Conservation (phyloP, 2,113 vertebrate genomes). For the Brachypteracias leptosomus region DNA sequence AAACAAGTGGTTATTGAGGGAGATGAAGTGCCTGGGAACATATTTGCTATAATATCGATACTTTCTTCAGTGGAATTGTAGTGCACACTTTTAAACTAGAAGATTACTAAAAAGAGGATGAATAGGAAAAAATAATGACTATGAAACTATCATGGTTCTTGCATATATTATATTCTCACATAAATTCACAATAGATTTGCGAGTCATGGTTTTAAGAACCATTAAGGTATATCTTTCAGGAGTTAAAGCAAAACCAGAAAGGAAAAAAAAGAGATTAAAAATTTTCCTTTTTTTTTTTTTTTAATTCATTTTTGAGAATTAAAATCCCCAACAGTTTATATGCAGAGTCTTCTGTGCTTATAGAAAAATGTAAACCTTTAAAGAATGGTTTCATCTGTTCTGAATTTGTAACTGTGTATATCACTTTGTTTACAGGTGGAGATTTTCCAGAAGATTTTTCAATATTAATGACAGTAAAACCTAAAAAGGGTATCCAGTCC, state of each 20-base stretch:
- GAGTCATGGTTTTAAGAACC: neutral
- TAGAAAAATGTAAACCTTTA: neutral
- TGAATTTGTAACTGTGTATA: neutral
- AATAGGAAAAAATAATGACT: neutral
- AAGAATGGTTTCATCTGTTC: neutral
- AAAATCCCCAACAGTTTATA: neutral
- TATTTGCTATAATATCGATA: neutral
- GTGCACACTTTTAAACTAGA: neutral
- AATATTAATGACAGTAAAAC: conserved; percentile 92
- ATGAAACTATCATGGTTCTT: neutral
- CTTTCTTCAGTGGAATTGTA: neutral
- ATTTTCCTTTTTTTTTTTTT: neutral
- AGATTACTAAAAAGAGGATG: neutral
- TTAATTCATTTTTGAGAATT: neutral
- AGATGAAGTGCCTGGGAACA: neutral
- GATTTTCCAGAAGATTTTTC: conserved; percentile 97
- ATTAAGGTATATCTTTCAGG: neutral
- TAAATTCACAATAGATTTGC: neutral
- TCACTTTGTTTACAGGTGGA: conserved; percentile 74
- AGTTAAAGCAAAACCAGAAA: neutral
- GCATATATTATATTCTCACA: neutral
- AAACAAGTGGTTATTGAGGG: neutral
- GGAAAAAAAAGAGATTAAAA: neutral
- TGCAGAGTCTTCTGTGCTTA: neutral
- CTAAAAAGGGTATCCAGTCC: conserved; percentile 91